These are phyloP conservation scores for Promerops cafer DNA, from an alignment of 2,113 vertebrate genomes.

Conservation along the genomic window DNA sequence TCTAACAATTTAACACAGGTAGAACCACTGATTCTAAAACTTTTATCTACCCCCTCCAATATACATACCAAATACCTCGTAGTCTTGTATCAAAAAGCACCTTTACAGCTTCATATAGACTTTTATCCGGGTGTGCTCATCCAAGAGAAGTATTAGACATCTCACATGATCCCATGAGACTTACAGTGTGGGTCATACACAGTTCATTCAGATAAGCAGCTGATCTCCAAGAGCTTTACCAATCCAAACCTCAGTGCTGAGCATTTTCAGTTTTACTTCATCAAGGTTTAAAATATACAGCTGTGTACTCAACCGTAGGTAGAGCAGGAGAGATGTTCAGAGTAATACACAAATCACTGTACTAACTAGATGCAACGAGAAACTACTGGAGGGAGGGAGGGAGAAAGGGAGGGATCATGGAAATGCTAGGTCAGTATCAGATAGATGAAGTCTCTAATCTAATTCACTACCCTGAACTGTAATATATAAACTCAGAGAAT, in stretches of 20 bases:
- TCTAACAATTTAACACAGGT: not conserved
- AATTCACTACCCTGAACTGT: not conserved
- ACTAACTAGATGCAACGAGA: not conserved
- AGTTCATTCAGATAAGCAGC: constrained; percentile 1
- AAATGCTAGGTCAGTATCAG: constrained; percentile 24
- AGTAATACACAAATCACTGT: not conserved
- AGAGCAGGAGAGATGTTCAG: not conserved
- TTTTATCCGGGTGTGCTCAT: not conserved
- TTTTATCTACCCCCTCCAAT: not conserved
- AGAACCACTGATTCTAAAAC: not conserved
- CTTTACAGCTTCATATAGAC: not conserved
- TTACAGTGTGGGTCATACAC: not conserved
- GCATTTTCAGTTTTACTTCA: not conserved
- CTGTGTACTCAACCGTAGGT: not conserved
- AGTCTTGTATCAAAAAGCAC: not conserved
- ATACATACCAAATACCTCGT: constrained; percentile 3
- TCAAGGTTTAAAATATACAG: not conserved
- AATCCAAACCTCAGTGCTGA: not conserved
- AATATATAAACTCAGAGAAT: not conserved
- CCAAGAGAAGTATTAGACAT: not conserved
- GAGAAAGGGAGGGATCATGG: constrained; percentile 15
- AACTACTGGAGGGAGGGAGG: constrained; percentile 24
- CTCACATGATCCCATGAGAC: not conserved
- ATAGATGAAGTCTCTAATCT: constrained; percentile 40
- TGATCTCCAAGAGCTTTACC: not conserved